These are phyloP conservation scores for Pomacea canaliculata DNA, from an alignment of 2,888 invertebrate genomes.

Conservation along the genomic window DNA sequence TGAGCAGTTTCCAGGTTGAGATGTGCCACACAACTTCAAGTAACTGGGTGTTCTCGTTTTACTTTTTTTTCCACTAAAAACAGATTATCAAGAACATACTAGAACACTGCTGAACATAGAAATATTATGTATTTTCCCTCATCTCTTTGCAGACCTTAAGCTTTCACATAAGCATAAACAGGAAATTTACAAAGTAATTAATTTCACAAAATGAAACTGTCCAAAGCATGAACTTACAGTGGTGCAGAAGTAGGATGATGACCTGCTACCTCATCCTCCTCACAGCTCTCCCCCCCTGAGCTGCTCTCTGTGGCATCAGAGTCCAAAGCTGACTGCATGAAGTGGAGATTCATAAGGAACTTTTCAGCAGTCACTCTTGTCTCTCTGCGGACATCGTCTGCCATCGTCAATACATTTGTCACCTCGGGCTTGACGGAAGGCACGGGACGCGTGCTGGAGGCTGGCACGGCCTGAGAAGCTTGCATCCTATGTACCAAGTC, in stretches of 20 bases:
- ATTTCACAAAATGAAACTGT: no score
- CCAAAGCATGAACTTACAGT: slow-evolving; percentile 35
- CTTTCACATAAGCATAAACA: no score
- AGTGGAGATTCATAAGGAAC: slow-evolving; percentile 79
- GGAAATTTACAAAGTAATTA: no score
- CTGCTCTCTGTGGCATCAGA: slow-evolving; percentile 95
- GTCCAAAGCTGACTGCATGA: slow-evolving; percentile 84
- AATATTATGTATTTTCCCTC: no score
- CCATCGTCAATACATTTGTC: slow-evolving; percentile 52
- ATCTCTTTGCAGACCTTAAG: no score
- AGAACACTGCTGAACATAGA: no score
- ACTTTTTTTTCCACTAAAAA: no score
- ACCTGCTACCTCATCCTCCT: slow-evolving; percentile 76
- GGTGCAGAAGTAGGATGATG: slow-evolving; percentile 34
- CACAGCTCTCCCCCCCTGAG: slow-evolving; percentile 93
- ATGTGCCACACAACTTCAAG: no score
- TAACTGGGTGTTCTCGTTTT: no score
- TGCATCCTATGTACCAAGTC: slow-evolving; percentile 75
- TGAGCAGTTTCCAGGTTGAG: no score
- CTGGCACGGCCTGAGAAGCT: slow-evolving; percentile 21
- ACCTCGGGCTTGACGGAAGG: slow-evolving; percentile 31
- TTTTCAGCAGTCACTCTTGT: slow-evolving; percentile 78
- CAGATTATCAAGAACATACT: no score
- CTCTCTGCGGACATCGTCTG: slow-evolving; percentile 70
- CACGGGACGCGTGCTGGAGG: slow-evolving; percentile 28